A percentile compares a stretch with the other conserved stretches of the same genome.
Conservation (phyloP, 2,113 vertebrate genomes). For the Elgaria multicarinata region DNA sequence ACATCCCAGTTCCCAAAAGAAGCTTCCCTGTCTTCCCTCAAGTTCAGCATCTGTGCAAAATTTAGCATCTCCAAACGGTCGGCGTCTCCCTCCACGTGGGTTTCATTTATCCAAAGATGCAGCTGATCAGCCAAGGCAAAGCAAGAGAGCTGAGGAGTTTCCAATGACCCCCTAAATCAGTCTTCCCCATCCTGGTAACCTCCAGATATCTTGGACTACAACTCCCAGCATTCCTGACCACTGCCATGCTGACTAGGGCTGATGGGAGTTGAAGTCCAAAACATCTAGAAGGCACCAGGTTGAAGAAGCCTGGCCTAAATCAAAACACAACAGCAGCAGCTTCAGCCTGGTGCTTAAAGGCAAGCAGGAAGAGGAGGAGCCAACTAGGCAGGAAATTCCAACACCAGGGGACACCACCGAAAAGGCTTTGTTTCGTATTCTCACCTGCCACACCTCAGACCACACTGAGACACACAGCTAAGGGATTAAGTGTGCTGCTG, state of each 20-base stretch:
- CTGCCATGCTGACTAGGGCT: too few relatives aligned
- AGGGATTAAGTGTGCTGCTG: too few relatives aligned
- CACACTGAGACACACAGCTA: too few relatives aligned
- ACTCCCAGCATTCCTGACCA: too few relatives aligned
- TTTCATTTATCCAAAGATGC: neutral
- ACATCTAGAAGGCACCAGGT: too few relatives aligned
- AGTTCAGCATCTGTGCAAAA: neutral
- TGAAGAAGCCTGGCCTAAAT: too few relatives aligned
- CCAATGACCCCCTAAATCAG: neutral
- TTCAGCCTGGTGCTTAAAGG: neutral
- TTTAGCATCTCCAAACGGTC: too few relatives aligned
- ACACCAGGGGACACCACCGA: neutral
- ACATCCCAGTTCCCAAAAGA: too few relatives aligned
- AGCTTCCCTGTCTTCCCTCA: neutral
- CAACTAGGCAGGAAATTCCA: neutral
- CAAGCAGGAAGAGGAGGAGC: neutral
- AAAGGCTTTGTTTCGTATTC: neutral
- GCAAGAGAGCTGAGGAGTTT: neutral
- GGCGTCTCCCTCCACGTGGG: neutral
- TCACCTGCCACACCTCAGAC: neutral
- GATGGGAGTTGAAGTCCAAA: too few relatives aligned
- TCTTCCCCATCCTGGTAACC: too few relatives aligned
- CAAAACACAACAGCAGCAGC: too few relatives aligned
- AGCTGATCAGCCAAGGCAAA: neutral
- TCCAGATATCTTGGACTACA: too few relatives aligned